A percentile compares a stretch with the other conserved stretches of the same genome.
phyloP scores from a whole-genome alignment of 64 coral and sea anemone genomes.

The Trachythela sp. region DNA sequence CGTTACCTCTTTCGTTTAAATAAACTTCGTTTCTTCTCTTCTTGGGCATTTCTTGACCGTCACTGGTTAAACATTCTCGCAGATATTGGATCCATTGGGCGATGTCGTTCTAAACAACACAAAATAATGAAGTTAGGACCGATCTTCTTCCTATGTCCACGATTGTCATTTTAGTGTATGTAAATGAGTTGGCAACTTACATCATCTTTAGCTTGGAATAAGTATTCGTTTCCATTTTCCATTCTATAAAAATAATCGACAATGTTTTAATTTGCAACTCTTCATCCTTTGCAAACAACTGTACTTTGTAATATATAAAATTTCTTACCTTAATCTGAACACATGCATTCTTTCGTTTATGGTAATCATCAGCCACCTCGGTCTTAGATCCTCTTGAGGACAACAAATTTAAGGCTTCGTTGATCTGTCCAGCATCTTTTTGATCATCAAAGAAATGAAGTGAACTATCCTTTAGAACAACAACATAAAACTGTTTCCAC shows the following conservation, averaged over 20 bases:
- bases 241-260: background rate
- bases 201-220: constrained; percentile 28
- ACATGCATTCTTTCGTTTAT: constrained; percentile 97
- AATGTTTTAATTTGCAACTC: background rate
- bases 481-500: constrained; percentile 98
- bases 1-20: constrained; percentile 1
- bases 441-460: constrained; percentile 96
- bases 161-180: background rate
- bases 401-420: background rate
- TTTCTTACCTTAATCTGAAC: constrained; percentile 72
- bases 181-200: background rate
- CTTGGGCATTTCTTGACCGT: background rate
- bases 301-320: background rate
- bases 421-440: constrained; percentile 49
- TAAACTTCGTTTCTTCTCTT: constrained; percentile 16
- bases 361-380: constrained; percentile 83
- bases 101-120: background rate
- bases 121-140: background rate
- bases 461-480: constrained; percentile 64
- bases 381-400: constrained; percentile 41
- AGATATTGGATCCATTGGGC: constrained; percentile 5
- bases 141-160: background rate
- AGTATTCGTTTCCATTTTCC: constrained; percentile 15
- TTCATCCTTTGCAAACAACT: too few relatives aligned
- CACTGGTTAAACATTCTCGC: background rate